phyloP scores from a whole-genome alignment of 2,797 vertebrate genomes.

The Okamejei kenojei region DNA sequence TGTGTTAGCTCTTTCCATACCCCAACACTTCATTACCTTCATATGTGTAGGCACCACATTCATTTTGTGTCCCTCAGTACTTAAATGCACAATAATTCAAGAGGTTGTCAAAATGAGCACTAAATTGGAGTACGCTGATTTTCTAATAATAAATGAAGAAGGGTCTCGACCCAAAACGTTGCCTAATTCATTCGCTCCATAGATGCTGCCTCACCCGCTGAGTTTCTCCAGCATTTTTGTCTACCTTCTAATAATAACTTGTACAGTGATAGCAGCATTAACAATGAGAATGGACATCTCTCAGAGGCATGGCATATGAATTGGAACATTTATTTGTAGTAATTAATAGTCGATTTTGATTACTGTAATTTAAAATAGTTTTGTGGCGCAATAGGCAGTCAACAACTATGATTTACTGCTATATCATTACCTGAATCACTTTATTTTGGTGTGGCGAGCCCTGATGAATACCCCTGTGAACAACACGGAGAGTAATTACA shows the following conservation, averaged over 20 bases:
- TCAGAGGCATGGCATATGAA: background rate
- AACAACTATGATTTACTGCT: background rate
- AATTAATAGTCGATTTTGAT: background rate
- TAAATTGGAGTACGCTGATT: background rate
- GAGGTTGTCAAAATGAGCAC: background rate
- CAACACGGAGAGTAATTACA: background rate
- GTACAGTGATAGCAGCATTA: background rate
- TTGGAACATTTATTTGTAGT: background rate
- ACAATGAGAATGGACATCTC: background rate
- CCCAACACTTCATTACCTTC: background rate
- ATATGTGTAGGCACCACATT: background rate
- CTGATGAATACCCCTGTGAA: background rate
- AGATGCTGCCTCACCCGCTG: no score
- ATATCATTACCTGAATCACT: conserved; percentile 2
- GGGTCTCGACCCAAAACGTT: no score
- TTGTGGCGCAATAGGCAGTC: background rate
- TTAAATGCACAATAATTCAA: background rate
- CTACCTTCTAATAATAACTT: background rate
- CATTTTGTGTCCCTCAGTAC: background rate
- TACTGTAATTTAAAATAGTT: background rate
- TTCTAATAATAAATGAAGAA: background rate
- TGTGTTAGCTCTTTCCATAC: background rate
- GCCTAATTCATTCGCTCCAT: no score
- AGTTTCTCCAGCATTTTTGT: no score
- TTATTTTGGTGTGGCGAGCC: background rate